These are phyloP conservation scores for Drosophila cyrtoloma DNA, from an alignment of 2,888 invertebrate genomes.

Conservation along the genomic window DNA sequence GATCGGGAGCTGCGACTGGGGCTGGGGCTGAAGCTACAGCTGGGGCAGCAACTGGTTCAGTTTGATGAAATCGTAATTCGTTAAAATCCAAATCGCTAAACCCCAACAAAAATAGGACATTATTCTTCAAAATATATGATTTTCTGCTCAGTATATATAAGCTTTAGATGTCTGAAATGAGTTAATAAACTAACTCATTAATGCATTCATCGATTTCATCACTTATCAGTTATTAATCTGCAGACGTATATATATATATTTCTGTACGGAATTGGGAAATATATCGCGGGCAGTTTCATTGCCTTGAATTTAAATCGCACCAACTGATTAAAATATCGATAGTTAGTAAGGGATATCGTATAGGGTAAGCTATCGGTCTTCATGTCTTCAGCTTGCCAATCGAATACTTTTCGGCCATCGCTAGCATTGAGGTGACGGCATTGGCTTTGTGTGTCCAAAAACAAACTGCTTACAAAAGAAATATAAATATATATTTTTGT, in stretches of 20 bases:
- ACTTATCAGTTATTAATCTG: background rate
- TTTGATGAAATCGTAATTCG: background rate
- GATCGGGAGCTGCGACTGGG: background rate
- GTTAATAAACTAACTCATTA: background rate
- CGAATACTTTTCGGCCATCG: conserved; percentile 8
- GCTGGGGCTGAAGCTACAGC: background rate
- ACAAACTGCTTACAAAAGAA: conserved; percentile 24
- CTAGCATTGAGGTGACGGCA: conserved; percentile 30
- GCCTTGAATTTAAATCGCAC: background rate
- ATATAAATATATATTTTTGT: background rate
- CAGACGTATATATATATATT: background rate
- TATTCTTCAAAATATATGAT: background rate
- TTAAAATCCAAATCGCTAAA: background rate
- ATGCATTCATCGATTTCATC: background rate
- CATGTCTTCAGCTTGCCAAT: background rate
- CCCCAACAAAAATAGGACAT: background rate
- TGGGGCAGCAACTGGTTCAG: background rate
- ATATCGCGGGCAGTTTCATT: background rate
- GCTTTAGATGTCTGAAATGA: background rate
- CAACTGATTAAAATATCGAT: background rate
- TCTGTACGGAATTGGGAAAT: background rate
- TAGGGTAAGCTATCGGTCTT: background rate
- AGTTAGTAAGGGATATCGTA: background rate
- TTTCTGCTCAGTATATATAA: conserved; percentile 2
- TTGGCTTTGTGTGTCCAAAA: conserved; percentile 47